Base-by-base conservation (phyloP, 2,113 vertebrate genomes). In the Piprites chloris region DNA sequence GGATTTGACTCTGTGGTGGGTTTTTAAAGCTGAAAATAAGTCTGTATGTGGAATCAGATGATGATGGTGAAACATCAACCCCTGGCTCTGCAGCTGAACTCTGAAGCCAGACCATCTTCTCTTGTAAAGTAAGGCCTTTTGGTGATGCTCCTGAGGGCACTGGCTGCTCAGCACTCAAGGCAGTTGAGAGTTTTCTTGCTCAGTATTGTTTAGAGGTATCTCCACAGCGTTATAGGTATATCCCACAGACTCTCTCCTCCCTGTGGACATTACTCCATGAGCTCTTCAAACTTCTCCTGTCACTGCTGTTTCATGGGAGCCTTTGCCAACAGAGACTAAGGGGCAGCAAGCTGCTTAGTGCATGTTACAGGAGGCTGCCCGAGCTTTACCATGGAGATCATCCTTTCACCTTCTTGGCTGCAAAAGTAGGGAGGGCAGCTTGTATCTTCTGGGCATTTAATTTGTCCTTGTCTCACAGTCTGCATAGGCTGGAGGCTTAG, bases 351-450 rank as follows among this genome's bases (percentile, higher is more conserved):
- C 23, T 52, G 8, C 26, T 69, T 23, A 26, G 30, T 9, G 21
- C 6, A 0, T 0, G 1, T 21, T 44, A 2, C 4, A 5, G 49
- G 16, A 62, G 44, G 21, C 32, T 59, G 28, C 33, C 63, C 30
- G 24, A 32, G 18, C 21, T 61, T 62, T 47, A 5, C 9, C 7
- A 37, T 62, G 26, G 32, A 24, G 22, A 49, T 67, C 6, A 52
- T 19, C 24, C 28, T 69, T 67, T 39, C 9, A 16, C n/a, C 8
- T 56, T 6, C 1, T 42, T 8, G 26, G n/a, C 44, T 17, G 8
- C 21, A 69, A 18, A 23, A 52, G 3, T 8, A 12, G 26, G 49
- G 7, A 47, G 6, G 21, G 5, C 1, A 56, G 12, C 24, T 46
- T n/a, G 15, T 17, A 10, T 47, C 13, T 50, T 75, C 18, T 52